Base-by-base conservation (phyloP, 2,888 invertebrate species). In the Creontiades dilutus region DNA sequence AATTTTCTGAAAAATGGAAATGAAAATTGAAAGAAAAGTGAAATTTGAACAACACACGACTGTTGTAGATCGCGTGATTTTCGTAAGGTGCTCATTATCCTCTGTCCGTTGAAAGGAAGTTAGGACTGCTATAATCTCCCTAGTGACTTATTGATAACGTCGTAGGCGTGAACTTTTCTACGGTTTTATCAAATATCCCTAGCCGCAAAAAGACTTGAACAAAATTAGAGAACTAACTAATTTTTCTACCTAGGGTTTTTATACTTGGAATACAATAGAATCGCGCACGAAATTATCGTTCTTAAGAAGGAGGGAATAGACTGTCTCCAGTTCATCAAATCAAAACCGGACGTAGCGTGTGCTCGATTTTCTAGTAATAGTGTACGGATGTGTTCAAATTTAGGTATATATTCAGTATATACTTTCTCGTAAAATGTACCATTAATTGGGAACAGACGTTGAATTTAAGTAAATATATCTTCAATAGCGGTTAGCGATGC, bases 151-250 rank as follows among this genome's bases (percentile, higher is more conserved):
- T 68, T 68, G 23, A 23, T 57, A 68, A 68, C 3, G 68, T 68
- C 3, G 68, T 68, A 68, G 68, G 27, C 23, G 27, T 68, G 11
- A 68, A 68, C 19, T 68, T 68, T 68, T 68, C 12, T 68, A 68
- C 68, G 68, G 68, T 68, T 68, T 68, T 68, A 68, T 68, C 68
- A 23, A 68, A 68, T 68, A 68, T 68, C 68, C 68, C 68, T 68
- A 68, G 68, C 68, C 23, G 68, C 68, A 23, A 68, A n/a, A 68
- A 68, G 68, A 68, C 68, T 68, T 68, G 68, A 68, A 68, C 23
- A 68, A 68, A 68, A 68, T 68, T 68, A 68, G 68, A 68, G 57
- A 16, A n/a, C 27, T 11, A 68, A 68, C 68, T 68, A 68, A 68
- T 68, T 68, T 68, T 68, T 68, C 23, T 68, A 68, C 68, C 68